phyloP scores from a whole-genome alignment of 2,113 vertebrate species.

The Clupea harengus region DNA sequence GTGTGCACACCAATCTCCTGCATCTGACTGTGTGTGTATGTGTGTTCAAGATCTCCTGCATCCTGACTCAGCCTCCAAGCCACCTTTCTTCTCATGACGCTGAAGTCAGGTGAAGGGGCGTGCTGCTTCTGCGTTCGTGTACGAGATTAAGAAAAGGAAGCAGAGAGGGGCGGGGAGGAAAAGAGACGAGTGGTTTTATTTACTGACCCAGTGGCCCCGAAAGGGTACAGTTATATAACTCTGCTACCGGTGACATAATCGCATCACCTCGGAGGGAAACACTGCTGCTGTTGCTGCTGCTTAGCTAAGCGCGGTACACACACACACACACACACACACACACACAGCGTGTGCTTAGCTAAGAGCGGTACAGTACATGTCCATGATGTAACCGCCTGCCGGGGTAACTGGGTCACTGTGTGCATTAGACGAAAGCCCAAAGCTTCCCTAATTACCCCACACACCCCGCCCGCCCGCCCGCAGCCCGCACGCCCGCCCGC shows the following conservation, averaged over 20 bases:
- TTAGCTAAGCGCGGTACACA: not conserved
- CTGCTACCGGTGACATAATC: conserved; percentile 73
- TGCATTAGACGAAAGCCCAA: conserved; percentile 61
- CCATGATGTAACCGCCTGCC: conserved; percentile 65
- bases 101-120: not conserved
- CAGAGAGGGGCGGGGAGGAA: not conserved
- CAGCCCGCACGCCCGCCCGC: not conserved
- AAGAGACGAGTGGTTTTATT: conserved; percentile 53
- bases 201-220: conserved; percentile 68
- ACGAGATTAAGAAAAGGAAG: not conserved
- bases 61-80: too few relatives aligned
- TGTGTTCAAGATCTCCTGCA: too few relatives aligned
- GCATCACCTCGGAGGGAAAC: conserved; percentile 55
- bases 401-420: conserved; percentile 76
- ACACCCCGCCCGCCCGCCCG: conserved; percentile 43
- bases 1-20: not conserved
- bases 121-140: not conserved
- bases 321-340: too few relatives aligned
- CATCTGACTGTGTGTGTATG: too few relatives aligned
- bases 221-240: conserved; percentile 71
- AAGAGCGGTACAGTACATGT: conserved; percentile 51
- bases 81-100: not conserved
- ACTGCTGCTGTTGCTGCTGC: conserved; percentile 26
- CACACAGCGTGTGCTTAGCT: not conserved
- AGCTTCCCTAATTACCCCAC: conserved; percentile 53